phyloP scores from a whole-genome alignment of 2,797 vertebrate species.

The Sciurus vulgaris region DNA sequence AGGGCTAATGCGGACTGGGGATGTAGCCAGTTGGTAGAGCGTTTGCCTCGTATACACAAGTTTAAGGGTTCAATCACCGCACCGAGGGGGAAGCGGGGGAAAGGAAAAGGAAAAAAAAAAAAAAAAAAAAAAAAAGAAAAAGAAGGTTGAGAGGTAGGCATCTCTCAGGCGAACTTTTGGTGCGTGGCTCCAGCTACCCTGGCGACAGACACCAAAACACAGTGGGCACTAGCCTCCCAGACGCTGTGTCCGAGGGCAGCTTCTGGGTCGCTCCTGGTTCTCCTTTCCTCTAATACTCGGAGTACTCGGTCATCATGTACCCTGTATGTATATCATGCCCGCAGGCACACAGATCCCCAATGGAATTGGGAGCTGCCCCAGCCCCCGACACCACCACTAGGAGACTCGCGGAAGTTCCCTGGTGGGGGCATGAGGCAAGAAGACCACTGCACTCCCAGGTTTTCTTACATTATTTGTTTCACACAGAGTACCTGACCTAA shows the following conservation, averaged over 20 bases:
- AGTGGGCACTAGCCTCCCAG: not conserved
- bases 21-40: too few species aligned
- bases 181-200: accelerated
- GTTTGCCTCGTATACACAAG: too few species aligned
- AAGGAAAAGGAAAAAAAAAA: too few species aligned
- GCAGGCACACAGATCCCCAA: not conserved
- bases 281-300: not conserved
- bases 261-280: not conserved
- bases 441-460: too few species aligned
- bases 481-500: not conserved
- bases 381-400: not conserved
- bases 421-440: not conserved
- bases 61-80: too few species aligned
- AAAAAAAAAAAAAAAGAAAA: too few species aligned
- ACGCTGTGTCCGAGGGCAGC: not conserved
- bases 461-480: not conserved
- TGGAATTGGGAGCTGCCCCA: not conserved
- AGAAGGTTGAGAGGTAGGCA: not conserved
- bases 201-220: not conserved
- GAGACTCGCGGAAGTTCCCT: not conserved
- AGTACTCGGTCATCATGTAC: not conserved
- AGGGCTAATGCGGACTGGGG: too few species aligned
- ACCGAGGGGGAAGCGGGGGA: too few species aligned
- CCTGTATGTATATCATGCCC: not conserved
- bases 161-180: not conserved